Conservation (phyloP, 2,113 vertebrate genomes). For the Jacana jacana region DNA sequence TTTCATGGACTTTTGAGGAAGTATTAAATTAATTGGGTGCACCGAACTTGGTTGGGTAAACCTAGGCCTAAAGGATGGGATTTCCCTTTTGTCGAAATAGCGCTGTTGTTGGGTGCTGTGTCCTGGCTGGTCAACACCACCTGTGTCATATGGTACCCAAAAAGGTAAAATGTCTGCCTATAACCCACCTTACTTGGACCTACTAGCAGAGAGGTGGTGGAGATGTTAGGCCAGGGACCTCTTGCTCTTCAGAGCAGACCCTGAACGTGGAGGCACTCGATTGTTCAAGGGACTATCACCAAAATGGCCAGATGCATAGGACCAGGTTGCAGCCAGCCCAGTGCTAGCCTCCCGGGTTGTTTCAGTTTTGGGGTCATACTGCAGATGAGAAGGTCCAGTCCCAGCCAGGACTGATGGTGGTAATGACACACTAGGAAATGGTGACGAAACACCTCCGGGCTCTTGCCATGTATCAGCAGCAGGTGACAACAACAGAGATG, state of each 20-base stretch:
- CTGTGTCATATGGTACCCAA: not conserved
- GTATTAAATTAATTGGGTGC: not conserved
- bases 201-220: not conserved
- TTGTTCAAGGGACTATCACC: not conserved
- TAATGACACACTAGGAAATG: not conserved
- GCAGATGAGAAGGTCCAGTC: not conserved
- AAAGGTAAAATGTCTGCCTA: not conserved
- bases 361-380: not conserved
- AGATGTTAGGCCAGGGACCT: not conserved
- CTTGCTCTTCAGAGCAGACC: not conserved
- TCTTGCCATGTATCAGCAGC: not conserved
- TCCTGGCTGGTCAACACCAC: not conserved
- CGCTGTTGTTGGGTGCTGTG: not conserved
- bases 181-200: not conserved
- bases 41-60: not conserved
- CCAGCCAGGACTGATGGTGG: not conserved
- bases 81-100: not conserved
- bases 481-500: not conserved
- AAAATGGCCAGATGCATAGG: fast-evolving
- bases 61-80: not conserved
- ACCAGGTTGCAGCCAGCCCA: not conserved
- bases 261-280: not conserved
- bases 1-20: not conserved
- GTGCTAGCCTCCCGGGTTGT: too few species aligned
- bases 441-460: fast-evolving